Evolutionary conservation across 2,797 vertebrate genomes (phyloP).

Genomic region (Sebastes itinus): DNA sequence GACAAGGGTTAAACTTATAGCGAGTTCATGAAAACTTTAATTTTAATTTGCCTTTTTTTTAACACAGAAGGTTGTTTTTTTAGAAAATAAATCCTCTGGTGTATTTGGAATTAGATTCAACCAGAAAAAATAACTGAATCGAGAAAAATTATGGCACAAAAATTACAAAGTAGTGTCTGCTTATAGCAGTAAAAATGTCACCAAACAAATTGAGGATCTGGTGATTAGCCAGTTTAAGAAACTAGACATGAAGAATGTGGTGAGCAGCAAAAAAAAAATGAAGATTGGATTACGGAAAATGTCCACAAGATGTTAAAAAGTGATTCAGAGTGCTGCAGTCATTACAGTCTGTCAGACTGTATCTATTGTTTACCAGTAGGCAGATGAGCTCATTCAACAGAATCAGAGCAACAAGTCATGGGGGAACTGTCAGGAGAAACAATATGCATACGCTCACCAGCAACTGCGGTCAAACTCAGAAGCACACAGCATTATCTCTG

Average conservation of each 20-base stretch:
- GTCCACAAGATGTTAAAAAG: not conserved
- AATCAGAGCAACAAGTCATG: constrained; percentile 34
- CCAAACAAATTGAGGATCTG: constrained; percentile 15
- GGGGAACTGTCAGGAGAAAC: constrained; percentile 23
- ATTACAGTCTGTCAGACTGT: constrained; percentile 3
- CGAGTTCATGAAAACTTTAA: not conserved
- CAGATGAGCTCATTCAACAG: constrained; percentile 42
- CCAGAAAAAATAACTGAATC: not conserved
- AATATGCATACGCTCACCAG: constrained; percentile 13
- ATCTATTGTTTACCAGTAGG: constrained; percentile 25
- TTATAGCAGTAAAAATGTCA: not conserved
- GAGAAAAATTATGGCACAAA: not conserved
- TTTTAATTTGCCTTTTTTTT: not conserved
- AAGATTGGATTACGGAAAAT: not conserved
- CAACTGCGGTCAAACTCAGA: constrained; percentile 34
- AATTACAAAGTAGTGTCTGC: not conserved
- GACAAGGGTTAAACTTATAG: not conserved
- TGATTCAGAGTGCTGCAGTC: not conserved
- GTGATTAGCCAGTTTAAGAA: not conserved
- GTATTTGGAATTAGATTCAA: not conserved
- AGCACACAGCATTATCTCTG: constrained; percentile 26
- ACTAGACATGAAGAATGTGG: not conserved
- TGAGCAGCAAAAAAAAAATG: not conserved
- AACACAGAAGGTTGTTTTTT: not conserved
- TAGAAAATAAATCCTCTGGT: not conserved